Percentiles rank a stretch among this genome's conserved stretches.
Evolutionary conservation across 2,113 vertebrate genomes (phyloP).

Genomic region (Pimephales promelas): DNA sequence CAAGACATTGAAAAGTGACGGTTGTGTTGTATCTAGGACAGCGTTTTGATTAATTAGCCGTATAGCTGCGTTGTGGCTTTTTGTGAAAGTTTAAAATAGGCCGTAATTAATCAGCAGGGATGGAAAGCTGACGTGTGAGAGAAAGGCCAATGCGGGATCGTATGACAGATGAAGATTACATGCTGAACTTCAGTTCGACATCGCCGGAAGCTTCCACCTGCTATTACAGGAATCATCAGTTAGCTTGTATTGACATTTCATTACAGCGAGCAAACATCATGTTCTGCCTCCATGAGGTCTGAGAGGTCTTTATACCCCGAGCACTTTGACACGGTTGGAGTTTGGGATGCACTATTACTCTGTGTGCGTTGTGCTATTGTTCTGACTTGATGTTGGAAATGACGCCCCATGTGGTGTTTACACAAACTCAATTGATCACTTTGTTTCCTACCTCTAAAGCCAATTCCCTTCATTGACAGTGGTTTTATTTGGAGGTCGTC

Average conservation of each 20-base stretch:
- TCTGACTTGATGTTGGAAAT: neutral
- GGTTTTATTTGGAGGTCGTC: too few species aligned
- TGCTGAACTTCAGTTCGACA: constrained; percentile 1
- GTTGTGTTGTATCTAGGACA: constrained; percentile 70
- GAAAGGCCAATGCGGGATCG: constrained; percentile 26
- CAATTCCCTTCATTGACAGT: neutral
- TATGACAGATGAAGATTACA: constrained; percentile 53
- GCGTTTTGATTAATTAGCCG: constrained; percentile 76
- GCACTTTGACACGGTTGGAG: neutral
- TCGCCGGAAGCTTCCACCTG: constrained; percentile 34
- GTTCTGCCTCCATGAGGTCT: neutral
- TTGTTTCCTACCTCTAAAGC: neutral
- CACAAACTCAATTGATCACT: neutral
- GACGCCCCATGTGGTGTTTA: neutral
- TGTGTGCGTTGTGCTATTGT: neutral
- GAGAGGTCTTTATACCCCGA: neutral
- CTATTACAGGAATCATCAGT: constrained; percentile 41
- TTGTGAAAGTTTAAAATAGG: constrained; percentile 71
- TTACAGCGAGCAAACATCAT: neutral
- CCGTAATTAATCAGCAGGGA: constrained; percentile 74
- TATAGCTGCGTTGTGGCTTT: constrained; percentile 69
- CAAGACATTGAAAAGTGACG: constrained; percentile 12
- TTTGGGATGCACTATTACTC: neutral
- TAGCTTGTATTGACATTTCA: constrained; percentile 41
- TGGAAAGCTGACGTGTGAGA: constrained; percentile 34